A percentile compares a stretch with the other conserved stretches of the same genome.
Evolutionary conservation across 2,888 invertebrate species (phyloP).

Genomic region (Pristionchus fissidentatus): DNA sequence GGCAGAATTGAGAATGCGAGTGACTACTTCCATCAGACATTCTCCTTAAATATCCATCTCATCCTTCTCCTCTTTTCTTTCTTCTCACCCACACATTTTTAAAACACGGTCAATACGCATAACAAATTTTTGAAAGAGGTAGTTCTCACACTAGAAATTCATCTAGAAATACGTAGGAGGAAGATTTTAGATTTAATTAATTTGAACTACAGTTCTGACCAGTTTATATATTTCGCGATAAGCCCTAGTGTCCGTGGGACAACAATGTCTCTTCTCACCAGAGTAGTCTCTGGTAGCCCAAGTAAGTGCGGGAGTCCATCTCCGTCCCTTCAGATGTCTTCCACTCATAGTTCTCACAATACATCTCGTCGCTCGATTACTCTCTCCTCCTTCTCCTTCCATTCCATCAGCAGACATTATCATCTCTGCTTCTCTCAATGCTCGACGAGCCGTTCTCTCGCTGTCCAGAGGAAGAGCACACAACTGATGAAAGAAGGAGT

Average conservation of each 20-base stretch:
- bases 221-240: too few relatives aligned
- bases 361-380: constrained; percentile 17
- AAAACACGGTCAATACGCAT: too few relatives aligned
- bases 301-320: constrained; percentile 40
- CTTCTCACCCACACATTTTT: not conserved
- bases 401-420: not conserved
- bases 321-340: constrained; percentile 44
- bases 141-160: too few relatives aligned
- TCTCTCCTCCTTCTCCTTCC: constrained; percentile 20
- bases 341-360: constrained; percentile 36
- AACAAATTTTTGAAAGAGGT: too few relatives aligned
- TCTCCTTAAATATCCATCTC: constrained; percentile 10
- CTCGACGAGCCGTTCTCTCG: constrained; percentile 37
- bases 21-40: constrained; percentile 21
- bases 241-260: too few relatives aligned
- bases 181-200: not conserved
- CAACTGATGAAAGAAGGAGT: constrained; percentile 11
- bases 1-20: constrained; percentile 6
- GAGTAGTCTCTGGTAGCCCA: constrained; percentile 35
- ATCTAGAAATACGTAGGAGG: too few relatives aligned
- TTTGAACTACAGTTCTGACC: not conserved
- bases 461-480: constrained; percentile 35
- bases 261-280: not conserved
- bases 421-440: constrained; percentile 39
- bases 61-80: not conserved